phyloP scores from a whole-genome alignment of 2,113 vertebrate species.

The Antechinus flavipes region DNA sequence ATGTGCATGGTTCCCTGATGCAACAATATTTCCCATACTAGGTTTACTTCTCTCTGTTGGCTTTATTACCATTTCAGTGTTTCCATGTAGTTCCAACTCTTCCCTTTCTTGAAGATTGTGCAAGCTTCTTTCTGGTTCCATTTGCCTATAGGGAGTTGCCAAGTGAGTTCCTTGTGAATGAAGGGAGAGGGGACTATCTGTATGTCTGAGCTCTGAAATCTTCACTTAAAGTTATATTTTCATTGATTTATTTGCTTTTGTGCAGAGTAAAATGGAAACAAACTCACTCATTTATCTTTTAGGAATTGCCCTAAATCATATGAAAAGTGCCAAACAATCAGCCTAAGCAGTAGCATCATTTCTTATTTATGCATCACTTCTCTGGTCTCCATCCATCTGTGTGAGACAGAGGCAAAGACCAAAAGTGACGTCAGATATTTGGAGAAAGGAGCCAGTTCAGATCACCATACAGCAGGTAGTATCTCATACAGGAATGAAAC shows the following conservation, averaged over 20 bases:
- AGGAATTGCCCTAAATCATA: not conserved
- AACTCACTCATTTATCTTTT: not conserved
- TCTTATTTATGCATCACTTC: not conserved
- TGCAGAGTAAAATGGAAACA: not conserved
- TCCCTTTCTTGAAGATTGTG: not conserved
- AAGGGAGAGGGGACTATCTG: not conserved
- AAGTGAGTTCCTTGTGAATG: not conserved
- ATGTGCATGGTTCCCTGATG: not conserved
- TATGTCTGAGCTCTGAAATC: not conserved
- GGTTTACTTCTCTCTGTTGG: not conserved
- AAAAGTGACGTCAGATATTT: not conserved
- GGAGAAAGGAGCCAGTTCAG: not conserved
- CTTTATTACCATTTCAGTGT: not conserved
- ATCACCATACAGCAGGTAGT: not conserved
- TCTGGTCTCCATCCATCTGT: not conserved
- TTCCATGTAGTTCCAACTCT: not conserved
- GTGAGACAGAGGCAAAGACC: not conserved
- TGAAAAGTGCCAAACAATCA: constrained; percentile 3
- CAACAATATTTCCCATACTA: not conserved
- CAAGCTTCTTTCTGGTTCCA: not conserved
- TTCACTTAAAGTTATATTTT: not conserved
- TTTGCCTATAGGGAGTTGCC: not conserved
- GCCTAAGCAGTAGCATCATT: not conserved
- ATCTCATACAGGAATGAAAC: not conserved
- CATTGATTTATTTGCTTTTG: not conserved